A percentile compares a stretch with the other conserved stretches of the same genome.
phyloP scores from a whole-genome alignment of 1,140 invertebrate genomes.

The Hyposmocoma kahamanoa region DNA sequence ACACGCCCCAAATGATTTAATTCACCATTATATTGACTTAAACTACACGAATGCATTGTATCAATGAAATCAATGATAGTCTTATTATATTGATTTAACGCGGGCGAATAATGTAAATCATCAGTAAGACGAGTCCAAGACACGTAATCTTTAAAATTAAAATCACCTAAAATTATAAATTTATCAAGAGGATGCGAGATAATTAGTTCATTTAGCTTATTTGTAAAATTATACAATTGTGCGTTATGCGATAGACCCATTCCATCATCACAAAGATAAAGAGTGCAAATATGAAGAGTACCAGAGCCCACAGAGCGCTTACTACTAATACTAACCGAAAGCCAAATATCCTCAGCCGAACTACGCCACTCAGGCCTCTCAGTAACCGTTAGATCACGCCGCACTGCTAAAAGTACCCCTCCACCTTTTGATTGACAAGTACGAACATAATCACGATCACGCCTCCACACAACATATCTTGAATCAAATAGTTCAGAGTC shows the following conservation, averaged over 20 bases:
- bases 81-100: background rate
- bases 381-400: conserved; percentile 1
- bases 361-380: conserved; percentile 11
- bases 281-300: conserved; percentile 15
- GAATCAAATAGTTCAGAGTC: conserved; percentile 12
- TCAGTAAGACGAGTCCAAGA: background rate
- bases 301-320: background rate
- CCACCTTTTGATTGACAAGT: background rate
- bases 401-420: conserved; percentile 15
- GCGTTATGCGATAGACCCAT: conserved; percentile 9
- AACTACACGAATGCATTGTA: background rate
- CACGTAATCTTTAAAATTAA: background rate
- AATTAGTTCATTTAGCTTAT: conserved; percentile 3
- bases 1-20: background rate
- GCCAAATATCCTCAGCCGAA: conserved; percentile 18
- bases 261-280: conserved; percentile 18
- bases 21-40: background rate
- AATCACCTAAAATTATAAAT: conserved; percentile 4
- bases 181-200: conserved; percentile 5
- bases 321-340: conserved; percentile 7
- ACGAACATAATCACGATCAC: conserved; percentile 1
- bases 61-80: background rate
- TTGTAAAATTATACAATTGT: conserved; percentile 13
- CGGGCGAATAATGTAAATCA: background rate
- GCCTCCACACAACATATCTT: conserved; percentile 2